Evolutionary conservation across 2,888 invertebrate genomes (phyloP).

Genomic region (Drosophila leonis): DNA sequence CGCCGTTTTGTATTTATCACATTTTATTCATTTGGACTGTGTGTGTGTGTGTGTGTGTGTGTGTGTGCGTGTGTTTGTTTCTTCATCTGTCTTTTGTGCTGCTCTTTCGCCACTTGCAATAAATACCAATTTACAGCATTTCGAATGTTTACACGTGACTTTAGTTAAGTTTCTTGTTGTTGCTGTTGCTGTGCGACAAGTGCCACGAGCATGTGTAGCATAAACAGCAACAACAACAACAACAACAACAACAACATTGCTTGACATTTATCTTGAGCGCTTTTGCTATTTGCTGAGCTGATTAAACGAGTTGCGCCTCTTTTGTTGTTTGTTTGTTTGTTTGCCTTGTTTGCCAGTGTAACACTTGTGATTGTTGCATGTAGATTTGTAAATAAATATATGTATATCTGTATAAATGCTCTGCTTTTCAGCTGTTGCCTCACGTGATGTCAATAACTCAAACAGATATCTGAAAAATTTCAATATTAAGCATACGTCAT

Average conservation of each 20-base stretch:
- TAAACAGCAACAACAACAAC: slow-evolving; percentile 18
- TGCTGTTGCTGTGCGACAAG: slow-evolving; percentile 36
- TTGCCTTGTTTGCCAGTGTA: slow-evolving; percentile 17
- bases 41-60: slow-evolving; percentile 3
- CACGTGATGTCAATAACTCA: slow-evolving; percentile 39
- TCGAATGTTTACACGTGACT: slow-evolving; percentile 76
- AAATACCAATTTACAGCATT: slow-evolving; percentile 76
- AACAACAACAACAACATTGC: slow-evolving; percentile 15
- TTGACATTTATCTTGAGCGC: slow-evolving; percentile 47
- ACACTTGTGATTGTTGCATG: slow-evolving; percentile 39
- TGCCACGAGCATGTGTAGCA: slow-evolving; percentile 36
- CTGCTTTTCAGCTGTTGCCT: slow-evolving; percentile 21
- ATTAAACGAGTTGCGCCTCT: slow-evolving; percentile 52
- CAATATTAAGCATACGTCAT: slow-evolving; percentile 34
- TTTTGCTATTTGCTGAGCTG: slow-evolving; percentile 54
- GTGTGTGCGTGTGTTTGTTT: slow-evolving; percentile 9
- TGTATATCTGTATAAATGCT: slow-evolving; percentile 10
- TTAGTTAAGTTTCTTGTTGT: slow-evolving; percentile 53
- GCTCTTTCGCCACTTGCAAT: slow-evolving; percentile 53
- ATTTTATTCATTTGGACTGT: slow-evolving; percentile 49
- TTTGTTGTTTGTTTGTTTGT: slow-evolving; percentile 34
- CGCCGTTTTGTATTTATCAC: slow-evolving; percentile 68
- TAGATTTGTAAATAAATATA: slow-evolving; percentile 20
- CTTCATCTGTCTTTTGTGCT: slow-evolving; percentile 34
- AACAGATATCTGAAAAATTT: not conserved